Conservation (phyloP, 2,797 vertebrate species). For the Emys orbicularis region DNA sequence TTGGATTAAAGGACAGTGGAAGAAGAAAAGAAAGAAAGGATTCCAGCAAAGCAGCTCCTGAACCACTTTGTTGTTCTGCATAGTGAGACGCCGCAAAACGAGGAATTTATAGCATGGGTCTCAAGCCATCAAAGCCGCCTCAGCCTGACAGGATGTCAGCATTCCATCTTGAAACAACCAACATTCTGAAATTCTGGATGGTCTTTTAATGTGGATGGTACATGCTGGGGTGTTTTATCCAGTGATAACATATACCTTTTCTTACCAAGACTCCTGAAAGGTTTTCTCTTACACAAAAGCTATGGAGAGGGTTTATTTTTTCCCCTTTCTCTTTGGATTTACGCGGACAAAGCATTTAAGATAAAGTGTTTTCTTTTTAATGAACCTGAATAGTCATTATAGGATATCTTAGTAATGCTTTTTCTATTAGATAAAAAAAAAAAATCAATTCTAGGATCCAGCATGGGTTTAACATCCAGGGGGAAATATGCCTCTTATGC, state of each 20-base stretch:
- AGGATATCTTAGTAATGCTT: background rate
- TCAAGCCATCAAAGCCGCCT: background rate
- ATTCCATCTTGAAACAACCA: background rate
- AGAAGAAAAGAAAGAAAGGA: constrained; percentile 2
- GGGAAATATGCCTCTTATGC: background rate
- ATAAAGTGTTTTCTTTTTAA: background rate
- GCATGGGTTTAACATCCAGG: background rate
- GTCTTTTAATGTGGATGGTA: background rate
- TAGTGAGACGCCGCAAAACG: background rate
- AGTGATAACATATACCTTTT: background rate
- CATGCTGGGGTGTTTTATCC: background rate
- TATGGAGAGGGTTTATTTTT: background rate
- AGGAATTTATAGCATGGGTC: background rate
- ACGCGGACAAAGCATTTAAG: background rate
- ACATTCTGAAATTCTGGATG: background rate
- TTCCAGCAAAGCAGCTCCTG: background rate
- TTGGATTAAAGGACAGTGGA: constrained; percentile 18
- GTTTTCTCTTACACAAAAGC: background rate
- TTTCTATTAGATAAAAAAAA: background rate
- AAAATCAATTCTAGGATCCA: background rate
- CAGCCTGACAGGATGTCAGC: background rate
- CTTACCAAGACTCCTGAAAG: background rate
- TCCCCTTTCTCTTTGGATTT: background rate
- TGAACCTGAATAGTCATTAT: background rate
- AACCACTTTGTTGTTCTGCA: background rate